These are phyloP conservation scores for Ophion slaviceki DNA, from an alignment of 2,888 invertebrate species.

Conservation along the genomic window DNA sequence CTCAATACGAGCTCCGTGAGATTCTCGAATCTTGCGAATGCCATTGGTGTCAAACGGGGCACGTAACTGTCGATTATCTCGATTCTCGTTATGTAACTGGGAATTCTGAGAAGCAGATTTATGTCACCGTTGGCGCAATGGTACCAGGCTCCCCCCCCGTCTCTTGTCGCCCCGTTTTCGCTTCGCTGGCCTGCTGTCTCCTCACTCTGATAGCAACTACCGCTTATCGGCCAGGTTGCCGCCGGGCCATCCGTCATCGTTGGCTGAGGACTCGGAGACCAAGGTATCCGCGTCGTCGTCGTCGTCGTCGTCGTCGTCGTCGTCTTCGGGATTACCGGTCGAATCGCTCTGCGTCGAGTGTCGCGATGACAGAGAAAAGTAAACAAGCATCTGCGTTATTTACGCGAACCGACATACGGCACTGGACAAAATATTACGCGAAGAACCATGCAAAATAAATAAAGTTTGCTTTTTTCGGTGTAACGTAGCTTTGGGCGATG, in stretches of 20 bases:
- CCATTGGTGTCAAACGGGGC: slow-evolving; percentile 64
- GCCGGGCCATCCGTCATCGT: slow-evolving; percentile 35
- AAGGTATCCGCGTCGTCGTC: slow-evolving; percentile 25
- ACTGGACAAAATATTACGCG: too few species aligned
- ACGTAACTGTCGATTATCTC: slow-evolving; percentile 75
- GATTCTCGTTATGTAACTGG: slow-evolving; percentile 69
- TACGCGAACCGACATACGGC: neutral
- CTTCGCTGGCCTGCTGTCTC: neutral
- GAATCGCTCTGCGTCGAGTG: slow-evolving; percentile 16
- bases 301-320: slow-evolving; percentile 21
- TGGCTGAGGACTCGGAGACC: slow-evolving; percentile 44
- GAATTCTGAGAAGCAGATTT: slow-evolving; percentile 68
- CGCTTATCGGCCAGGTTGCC: slow-evolving; percentile 35
- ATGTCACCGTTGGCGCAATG: slow-evolving; percentile 73
- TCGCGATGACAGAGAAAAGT: neutral
- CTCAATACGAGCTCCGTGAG: slow-evolving; percentile 71
- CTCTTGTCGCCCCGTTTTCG: neutral
- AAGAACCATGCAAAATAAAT: too few species aligned
- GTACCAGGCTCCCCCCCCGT: slow-evolving; percentile 63
- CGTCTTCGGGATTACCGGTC: neutral
- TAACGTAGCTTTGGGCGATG: too few species aligned
- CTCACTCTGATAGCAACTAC: slow-evolving; percentile 57
- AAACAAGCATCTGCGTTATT: neutral
- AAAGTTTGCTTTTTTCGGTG: too few species aligned
- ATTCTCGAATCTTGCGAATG: slow-evolving; percentile 69